A percentile compares a stretch with the other conserved stretches of the same genome.
These are phyloP conservation scores for Prionace glauca DNA, from an alignment of 2,797 vertebrate genomes.

Conservation along the genomic window DNA sequence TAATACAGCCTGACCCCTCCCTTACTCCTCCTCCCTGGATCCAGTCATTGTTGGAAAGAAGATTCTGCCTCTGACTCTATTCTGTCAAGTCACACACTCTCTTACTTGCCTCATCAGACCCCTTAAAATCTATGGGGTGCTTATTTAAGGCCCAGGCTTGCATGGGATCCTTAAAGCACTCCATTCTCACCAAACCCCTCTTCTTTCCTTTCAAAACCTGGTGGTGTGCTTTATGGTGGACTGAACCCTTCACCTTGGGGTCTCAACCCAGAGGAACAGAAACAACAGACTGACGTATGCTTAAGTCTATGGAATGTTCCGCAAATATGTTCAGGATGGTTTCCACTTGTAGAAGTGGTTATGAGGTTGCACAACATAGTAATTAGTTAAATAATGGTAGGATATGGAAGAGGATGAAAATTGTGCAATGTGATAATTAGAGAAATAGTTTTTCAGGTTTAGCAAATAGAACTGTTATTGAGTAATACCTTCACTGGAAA, in stretches of 20 bases:
- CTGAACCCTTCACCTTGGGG: background rate
- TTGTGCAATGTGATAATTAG: conserved; percentile 14
- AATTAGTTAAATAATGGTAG: background rate
- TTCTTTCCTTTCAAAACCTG: too few relatives aligned
- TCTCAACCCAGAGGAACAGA: too few relatives aligned
- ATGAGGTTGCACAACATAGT: background rate
- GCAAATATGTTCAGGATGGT: background rate
- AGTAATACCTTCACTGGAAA: background rate
- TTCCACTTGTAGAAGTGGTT: background rate
- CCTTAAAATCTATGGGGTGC: background rate
- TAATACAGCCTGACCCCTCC: background rate
- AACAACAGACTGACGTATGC: too few relatives aligned
- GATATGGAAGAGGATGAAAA: background rate
- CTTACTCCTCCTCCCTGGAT: background rate
- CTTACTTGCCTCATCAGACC: background rate
- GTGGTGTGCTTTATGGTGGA: background rate
- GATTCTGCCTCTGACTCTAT: background rate
- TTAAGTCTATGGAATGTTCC: background rate
- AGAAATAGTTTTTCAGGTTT: conserved; percentile 5
- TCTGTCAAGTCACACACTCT: background rate
- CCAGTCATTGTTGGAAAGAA: background rate
- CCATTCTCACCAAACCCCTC: background rate
- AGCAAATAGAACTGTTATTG: background rate
- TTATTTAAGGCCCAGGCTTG: too few relatives aligned
- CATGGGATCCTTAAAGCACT: too few relatives aligned